Conservation (phyloP, 2,797 vertebrate genomes). For the Sebastiscus tertius region DNA sequence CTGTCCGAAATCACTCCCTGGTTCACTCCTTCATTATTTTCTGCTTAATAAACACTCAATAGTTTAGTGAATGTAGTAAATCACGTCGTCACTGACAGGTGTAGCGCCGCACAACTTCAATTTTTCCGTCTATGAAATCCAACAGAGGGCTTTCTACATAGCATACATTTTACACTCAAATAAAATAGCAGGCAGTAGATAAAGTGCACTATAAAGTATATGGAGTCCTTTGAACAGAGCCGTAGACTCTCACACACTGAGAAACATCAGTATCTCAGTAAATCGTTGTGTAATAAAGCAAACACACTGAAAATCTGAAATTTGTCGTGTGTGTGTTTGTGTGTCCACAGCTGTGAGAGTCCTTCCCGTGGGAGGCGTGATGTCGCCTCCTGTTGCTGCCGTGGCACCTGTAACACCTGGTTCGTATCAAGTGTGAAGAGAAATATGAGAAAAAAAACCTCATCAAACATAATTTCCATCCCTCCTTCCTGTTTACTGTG, state of each 20-base stretch:
- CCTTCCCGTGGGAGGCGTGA: conserved; percentile 78
- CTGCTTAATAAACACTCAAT: not conserved
- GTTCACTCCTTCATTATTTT: not conserved
- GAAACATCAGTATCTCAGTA: not conserved
- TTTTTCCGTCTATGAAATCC: not conserved
- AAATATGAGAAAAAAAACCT: not conserved
- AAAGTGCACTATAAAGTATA: not conserved
- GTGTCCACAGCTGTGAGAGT: conserved; percentile 77
- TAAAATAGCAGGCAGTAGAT: not conserved
- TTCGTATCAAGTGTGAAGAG: conserved; percentile 57
- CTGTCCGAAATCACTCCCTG: not conserved
- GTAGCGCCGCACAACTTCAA: not conserved
- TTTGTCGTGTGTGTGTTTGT: conserved; percentile 11
- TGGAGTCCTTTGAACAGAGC: not conserved
- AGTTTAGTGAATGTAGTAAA: not conserved
- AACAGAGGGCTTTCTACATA: not conserved
- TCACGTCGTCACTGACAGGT: not conserved
- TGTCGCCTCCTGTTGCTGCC: conserved; percentile 70
- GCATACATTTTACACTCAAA: not conserved
- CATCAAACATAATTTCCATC: conserved; percentile 18
- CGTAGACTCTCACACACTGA: not conserved
- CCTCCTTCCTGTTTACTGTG: conserved; percentile 28
- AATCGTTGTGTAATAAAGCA: conserved; percentile 6
- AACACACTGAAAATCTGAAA: not conserved
- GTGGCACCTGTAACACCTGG: conserved; percentile 75